A percentile compares a stretch with the other conserved stretches of the same genome.
phyloP scores from a whole-genome alignment of 2,113 vertebrate species.

The Ellobius talpinus region DNA sequence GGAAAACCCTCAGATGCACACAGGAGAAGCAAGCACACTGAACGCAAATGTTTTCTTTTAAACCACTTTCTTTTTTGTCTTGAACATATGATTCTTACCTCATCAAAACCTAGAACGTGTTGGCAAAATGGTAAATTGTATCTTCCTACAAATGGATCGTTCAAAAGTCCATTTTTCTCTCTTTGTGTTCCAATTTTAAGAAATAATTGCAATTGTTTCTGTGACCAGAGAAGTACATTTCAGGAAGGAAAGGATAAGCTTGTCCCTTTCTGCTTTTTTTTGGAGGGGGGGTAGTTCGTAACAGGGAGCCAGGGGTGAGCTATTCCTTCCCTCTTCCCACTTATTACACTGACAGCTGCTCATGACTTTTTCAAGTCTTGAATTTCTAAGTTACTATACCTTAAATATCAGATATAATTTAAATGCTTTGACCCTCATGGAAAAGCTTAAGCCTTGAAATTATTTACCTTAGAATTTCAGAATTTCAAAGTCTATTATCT shows the following conservation, averaged over 20 bases:
- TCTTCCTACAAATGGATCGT: constrained; percentile 48
- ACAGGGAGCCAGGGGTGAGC: background rate
- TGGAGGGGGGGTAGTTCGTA: background rate
- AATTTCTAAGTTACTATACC: constrained; percentile 58
- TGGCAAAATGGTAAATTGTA: constrained; percentile 47
- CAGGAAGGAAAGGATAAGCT: background rate
- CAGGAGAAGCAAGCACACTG: constrained; percentile 29
- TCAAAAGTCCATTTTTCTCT: constrained; percentile 42
- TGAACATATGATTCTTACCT: constrained; percentile 47
- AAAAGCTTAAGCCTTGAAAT: constrained; percentile 66
- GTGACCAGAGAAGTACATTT: background rate
- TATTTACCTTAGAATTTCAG: constrained; percentile 66
- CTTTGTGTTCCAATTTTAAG: constrained; percentile 56
- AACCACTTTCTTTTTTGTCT: constrained; percentile 1
- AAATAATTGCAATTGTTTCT: constrained; percentile 47
- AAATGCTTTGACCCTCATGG: constrained; percentile 42
- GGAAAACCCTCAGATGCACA: constrained; percentile 70
- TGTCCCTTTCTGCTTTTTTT: background rate
- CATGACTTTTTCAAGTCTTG: constrained; percentile 46
- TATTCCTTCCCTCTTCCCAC: constrained; percentile 24
- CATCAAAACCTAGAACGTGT: constrained; percentile 29
- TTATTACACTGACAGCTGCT: background rate
- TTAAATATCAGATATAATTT: constrained; percentile 44
- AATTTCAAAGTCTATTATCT: constrained; percentile 69
- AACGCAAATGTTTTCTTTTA: constrained; percentile 72